A percentile compares a stretch with the other conserved stretches of the same genome.
Conservation (phyloP, 2,888 invertebrate species). For the Pterobdella sp. region DNA sequence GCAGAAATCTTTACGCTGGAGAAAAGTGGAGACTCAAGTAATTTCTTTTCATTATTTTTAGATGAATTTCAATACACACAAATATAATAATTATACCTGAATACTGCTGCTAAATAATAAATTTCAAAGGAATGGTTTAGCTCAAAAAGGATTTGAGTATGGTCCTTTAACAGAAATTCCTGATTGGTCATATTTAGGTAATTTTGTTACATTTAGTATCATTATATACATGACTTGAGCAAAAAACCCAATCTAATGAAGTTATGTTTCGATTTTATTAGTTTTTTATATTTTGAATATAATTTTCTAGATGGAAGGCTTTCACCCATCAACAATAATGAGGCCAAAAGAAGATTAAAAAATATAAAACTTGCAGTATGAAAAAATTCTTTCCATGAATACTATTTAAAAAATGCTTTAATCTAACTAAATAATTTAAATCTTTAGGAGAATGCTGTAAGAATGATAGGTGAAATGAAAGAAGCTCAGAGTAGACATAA, state of each 20-base stretch:
- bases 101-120: too few relatives aligned
- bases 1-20: background rate
- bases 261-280: background rate
- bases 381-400: background rate
- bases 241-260: background rate
- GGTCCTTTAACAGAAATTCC: constrained; percentile 36
- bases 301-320: constrained; percentile 34
- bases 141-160: constrained; percentile 34
- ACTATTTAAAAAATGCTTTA: background rate
- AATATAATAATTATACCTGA: background rate
- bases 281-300: constrained; percentile 4
- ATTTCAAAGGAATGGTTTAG: constrained; percentile 36
- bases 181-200: constrained; percentile 39
- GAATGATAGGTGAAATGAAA: constrained; percentile 31
- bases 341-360: constrained; percentile 26
- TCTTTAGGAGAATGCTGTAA: constrained; percentile 31
- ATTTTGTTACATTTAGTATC: background rate
- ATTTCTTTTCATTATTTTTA: background rate
- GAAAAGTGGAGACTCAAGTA: constrained; percentile 24
- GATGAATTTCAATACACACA: background rate
- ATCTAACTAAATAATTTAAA: background rate
- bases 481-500: constrained; percentile 31
- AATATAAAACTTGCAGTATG: constrained; percentile 29
- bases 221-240: background rate
- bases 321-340: constrained; percentile 26